phyloP scores from a whole-genome alignment of 2,797 vertebrate species.

The Smutsia temminckii region DNA sequence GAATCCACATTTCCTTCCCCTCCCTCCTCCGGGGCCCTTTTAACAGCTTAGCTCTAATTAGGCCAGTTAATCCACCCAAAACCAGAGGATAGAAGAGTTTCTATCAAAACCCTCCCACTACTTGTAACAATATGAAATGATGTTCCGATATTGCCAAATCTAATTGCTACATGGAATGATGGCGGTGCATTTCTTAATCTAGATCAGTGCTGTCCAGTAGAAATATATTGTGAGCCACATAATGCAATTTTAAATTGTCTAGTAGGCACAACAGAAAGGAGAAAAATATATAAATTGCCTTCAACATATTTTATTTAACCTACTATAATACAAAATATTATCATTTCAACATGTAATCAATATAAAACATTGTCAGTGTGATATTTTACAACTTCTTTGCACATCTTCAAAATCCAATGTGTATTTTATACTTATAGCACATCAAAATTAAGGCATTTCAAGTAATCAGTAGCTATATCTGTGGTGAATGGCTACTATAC shows the following conservation, averaged over 20 bases:
- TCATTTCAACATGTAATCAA: background rate
- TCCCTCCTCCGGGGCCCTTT: slow-evolving; percentile 68
- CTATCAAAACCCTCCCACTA: slow-evolving; percentile 78
- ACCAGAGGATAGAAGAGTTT: slow-evolving; percentile 81
- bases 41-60: slow-evolving; percentile 88
- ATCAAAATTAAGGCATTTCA: background rate
- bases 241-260: background rate
- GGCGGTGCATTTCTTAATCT: slow-evolving; percentile 45
- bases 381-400: background rate
- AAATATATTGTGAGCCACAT: background rate
- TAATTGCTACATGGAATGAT: slow-evolving; percentile 54
- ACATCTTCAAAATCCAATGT: background rate
- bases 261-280: background rate
- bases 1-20: slow-evolving; percentile 82
- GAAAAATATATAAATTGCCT: background rate
- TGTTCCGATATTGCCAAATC: background rate
- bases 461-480: background rate
- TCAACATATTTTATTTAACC: slow-evolving; percentile 5
- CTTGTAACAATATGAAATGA: slow-evolving; percentile 73
- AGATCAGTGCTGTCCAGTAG: background rate
- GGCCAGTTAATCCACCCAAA: slow-evolving; percentile 86
- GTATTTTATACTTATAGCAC: background rate
- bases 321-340: background rate
- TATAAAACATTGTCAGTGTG: background rate
- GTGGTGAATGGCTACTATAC: background rate